These are phyloP conservation scores for Steinernema hermaphroditum DNA, from an alignment of 2,888 invertebrate genomes.

Conservation along the genomic window DNA sequence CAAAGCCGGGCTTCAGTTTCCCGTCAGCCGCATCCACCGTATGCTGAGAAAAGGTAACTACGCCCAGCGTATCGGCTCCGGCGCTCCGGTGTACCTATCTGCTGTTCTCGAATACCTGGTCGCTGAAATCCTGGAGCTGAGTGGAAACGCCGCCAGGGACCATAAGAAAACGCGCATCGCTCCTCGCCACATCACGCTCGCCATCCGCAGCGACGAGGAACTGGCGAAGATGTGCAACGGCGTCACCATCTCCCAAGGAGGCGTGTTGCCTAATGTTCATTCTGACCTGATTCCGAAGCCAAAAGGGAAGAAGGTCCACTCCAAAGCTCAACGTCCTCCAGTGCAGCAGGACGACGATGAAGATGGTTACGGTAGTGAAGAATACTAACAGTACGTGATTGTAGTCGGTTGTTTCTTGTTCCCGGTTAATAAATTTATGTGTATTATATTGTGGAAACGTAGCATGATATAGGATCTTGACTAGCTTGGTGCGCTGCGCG, in stretches of 20 bases:
- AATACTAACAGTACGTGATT: no score
- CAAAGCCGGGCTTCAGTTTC: not conserved
- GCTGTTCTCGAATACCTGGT: constrained; percentile 9
- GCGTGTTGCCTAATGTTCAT: not conserved
- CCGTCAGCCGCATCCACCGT: constrained; percentile 8
- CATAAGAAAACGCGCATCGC: not conserved
- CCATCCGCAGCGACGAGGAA: constrained; percentile 17
- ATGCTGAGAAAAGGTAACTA: not conserved
- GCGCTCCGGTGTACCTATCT: constrained; percentile 12
- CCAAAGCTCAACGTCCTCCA: no score
- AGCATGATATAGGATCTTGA: no score
- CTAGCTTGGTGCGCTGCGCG: no score
- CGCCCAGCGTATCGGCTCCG: not conserved
- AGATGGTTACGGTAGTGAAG: no score
- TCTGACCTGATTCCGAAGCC: not conserved
- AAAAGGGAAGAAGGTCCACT: no score
- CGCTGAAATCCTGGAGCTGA: constrained; percentile 20
- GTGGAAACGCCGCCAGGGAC: no score
- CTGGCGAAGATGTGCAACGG: not conserved
- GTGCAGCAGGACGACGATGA: no score
- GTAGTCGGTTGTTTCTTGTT: no score
- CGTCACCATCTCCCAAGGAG: constrained; percentile 9
- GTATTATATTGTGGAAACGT: no score
- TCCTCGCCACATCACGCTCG: not conserved
- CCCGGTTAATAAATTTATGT: no score